phyloP scores from a whole-genome alignment of 2,113 vertebrate species.

The Eira barbara region DNA sequence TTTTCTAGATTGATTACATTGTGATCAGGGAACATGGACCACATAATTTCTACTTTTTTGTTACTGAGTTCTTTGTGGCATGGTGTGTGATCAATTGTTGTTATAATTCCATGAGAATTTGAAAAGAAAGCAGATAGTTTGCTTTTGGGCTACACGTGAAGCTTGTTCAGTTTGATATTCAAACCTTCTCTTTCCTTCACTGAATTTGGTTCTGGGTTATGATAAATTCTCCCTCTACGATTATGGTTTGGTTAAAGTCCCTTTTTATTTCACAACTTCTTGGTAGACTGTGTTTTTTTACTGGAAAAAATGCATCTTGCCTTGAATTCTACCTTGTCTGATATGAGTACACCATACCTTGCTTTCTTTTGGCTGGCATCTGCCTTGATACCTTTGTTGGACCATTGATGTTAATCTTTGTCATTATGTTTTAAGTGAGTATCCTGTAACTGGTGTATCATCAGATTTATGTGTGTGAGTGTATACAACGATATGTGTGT shows the following conservation, averaged over 20 bases:
- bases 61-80: background rate
- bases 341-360: background rate
- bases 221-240: background rate
- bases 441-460: background rate
- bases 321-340: background rate
- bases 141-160: background rate
- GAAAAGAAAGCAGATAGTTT: background rate
- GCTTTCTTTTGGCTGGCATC: background rate
- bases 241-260: background rate
- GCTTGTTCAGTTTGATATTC: background rate
- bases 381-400: background rate
- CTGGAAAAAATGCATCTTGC: background rate
- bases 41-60: background rate
- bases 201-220: background rate
- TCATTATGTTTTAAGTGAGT: background rate
- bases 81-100: background rate
- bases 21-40: background rate
- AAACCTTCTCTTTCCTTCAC: background rate
- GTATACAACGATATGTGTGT: background rate
- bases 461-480: background rate
- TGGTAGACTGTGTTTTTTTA: background rate
- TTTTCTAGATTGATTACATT: background rate
- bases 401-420: background rate
- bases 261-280: background rate
- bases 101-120: background rate